Conservation (phyloP, 2,113 vertebrate species). For the Hippocampus abdominalis region DNA sequence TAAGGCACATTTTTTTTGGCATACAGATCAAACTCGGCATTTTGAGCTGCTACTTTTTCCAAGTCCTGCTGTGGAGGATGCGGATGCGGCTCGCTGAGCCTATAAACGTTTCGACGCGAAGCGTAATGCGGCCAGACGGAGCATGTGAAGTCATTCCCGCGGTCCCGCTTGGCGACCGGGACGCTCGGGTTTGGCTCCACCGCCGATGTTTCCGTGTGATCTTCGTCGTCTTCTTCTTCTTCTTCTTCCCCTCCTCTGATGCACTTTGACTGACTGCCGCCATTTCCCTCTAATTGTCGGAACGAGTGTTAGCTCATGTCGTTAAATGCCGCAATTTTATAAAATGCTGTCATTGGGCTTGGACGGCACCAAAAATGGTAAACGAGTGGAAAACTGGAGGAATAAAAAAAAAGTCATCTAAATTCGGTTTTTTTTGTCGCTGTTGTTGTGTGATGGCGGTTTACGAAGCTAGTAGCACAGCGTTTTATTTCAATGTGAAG, state of each 20-base stretch:
- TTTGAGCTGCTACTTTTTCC: neutral
- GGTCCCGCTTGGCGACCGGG: slow-evolving; percentile 45
- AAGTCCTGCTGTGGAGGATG: neutral
- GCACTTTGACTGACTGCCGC: slow-evolving; percentile 10
- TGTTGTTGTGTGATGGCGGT: neutral
- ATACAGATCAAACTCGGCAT: neutral
- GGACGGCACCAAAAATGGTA: slow-evolving; percentile 11
- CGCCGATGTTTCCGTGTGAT: slow-evolving; percentile 40
- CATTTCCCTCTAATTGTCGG: slow-evolving; percentile 21
- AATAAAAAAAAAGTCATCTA: neutral
- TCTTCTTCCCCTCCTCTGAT: slow-evolving; percentile 20
- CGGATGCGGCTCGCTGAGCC: slow-evolving; percentile 31
- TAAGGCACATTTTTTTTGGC: neutral
- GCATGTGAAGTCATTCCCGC: slow-evolving; percentile 46
- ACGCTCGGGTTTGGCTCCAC: slow-evolving; percentile 57
- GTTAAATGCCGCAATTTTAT: slow-evolving; percentile 11
- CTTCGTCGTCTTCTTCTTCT: neutral
- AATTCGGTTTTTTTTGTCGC: neutral
- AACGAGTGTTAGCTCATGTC: slow-evolving; percentile 5
- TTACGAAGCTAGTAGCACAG: neutral
- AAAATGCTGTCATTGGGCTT: neutral
- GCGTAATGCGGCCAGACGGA: slow-evolving; percentile 54
- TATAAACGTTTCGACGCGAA: slow-evolving; percentile 60
- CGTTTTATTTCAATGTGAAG: too few relatives aligned
- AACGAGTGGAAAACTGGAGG: slow-evolving; percentile 9